Percentiles rank a stretch among this genome's conserved stretches.
Conservation (phyloP, 2,113 vertebrate species). For the Cercocebus atys region DNA sequence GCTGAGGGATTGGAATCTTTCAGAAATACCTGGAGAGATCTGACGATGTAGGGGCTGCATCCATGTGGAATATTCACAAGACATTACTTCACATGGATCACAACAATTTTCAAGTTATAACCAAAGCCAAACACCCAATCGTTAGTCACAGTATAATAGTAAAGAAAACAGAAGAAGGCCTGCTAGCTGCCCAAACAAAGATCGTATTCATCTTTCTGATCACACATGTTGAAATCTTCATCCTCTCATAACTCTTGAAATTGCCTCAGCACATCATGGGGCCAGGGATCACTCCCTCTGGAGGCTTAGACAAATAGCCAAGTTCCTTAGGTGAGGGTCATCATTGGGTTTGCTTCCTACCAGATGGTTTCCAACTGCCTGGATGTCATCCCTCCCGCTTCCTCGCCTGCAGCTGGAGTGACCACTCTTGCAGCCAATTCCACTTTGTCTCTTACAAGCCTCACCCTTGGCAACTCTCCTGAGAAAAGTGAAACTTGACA, state of each 20-base stretch:
- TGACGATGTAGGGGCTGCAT: not conserved
- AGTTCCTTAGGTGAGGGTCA: slow-evolving; percentile 67
- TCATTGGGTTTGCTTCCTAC: slow-evolving; percentile 29
- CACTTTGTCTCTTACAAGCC: slow-evolving; percentile 16
- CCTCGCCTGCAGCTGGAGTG: slow-evolving; percentile 48
- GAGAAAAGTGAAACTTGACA: slow-evolving; percentile 43
- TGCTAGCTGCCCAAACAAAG: slow-evolving; percentile 47
- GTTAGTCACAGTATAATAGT: not conserved
- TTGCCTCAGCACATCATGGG: slow-evolving; percentile 1
- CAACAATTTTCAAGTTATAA: not conserved
- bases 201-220: slow-evolving; percentile 46
- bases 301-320: slow-evolving; percentile 57
- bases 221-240: slow-evolving; percentile 66
- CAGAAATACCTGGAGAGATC: not conserved
- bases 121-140: not conserved
- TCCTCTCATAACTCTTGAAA: slow-evolving; percentile 40
- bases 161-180: slow-evolving; percentile 2
- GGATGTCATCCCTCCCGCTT: slow-evolving; percentile 7
- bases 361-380: slow-evolving; percentile 39
- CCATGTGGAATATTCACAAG: not conserved
- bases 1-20: not conserved
- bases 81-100: not conserved
- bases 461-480: slow-evolving; percentile 44
- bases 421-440: not conserved
- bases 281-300: slow-evolving; percentile 26